Evolutionary conservation across 2,113 vertebrate genomes (phyloP), one percentile per base, ranked within the genome.

Genomic region (Colaptes auratus): DNA sequence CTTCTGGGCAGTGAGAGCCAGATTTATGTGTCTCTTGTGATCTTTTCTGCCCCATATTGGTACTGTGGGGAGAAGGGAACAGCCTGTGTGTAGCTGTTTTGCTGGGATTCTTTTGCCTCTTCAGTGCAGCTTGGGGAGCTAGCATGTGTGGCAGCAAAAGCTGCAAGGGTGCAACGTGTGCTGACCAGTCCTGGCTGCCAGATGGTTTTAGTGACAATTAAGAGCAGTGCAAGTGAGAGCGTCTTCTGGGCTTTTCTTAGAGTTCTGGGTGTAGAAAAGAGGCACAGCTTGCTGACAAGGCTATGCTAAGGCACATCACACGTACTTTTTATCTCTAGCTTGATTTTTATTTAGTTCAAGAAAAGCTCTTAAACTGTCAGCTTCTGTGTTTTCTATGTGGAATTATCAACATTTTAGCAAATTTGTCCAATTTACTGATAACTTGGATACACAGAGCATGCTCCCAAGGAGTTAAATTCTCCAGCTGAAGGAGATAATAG

Each of bases 91-190:
- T 15, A 46, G 9, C 69, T 70, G 5, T 3, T 48, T 46, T 46
- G 21, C 50, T 79, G 82, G 27, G 30, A 12, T 18, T 53, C 48
- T 42, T 74, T 39, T 60, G 24, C 19, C 25, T 60, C 19, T 55
- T 46, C 30, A 2, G 5, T 1, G 2, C 30, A 55, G 59, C n/a
- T 15, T 21, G 18, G 35, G 75, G 30, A 60, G 44, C 10, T 15
- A 19, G 2, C 60, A 18, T 1, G 2, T 24, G 50, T 11, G 75
- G 21, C 55, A 73, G n/a, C 15, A 48, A 63, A 9, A 63, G 48
- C 61, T 86, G 36, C 15, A 27, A 71, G 35, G 24, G 18, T 1
- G 1, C 15, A 8, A 0, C 0, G 2, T 14, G 50, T 13, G 35
- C 55, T 70, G 39, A 17, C 15, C 81, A 19, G 35, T 28, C 66